These are phyloP conservation scores for Tubiluchus corallicola DNA, from an alignment of 2,888 invertebrate genomes.

Conservation along the genomic window DNA sequence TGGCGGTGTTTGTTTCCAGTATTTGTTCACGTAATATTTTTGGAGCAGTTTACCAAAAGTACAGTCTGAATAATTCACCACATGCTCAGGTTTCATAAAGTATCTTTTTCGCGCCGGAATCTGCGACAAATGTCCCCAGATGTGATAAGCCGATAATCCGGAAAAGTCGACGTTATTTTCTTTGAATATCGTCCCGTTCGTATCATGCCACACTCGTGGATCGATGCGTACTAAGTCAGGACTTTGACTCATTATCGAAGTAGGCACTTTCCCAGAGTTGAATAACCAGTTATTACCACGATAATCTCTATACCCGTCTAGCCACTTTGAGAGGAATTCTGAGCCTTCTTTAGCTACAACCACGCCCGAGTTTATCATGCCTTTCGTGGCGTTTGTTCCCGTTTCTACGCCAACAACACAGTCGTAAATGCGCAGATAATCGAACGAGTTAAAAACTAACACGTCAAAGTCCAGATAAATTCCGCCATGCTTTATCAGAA, in stretches of 20 bases:
- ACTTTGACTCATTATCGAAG: not conserved
- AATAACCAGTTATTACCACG: not conserved
- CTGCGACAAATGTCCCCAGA: not conserved
- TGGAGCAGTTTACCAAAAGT: too few relatives aligned
- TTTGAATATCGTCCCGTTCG: not conserved
- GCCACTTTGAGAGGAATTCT: not conserved
- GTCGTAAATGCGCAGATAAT: conserved; percentile 13
- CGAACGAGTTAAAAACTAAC: conserved; percentile 13
- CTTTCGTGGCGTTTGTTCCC: not conserved
- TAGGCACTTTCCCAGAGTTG: not conserved
- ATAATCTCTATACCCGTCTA: not conserved
- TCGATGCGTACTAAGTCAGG: not conserved
- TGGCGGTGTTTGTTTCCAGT: too few relatives aligned
- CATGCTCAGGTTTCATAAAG: too few relatives aligned
- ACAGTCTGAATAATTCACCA: too few relatives aligned
- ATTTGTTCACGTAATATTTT: too few relatives aligned
- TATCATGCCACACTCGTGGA: not conserved
- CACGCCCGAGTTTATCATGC: not conserved
- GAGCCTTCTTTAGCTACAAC: not conserved
- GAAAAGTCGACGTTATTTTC: not conserved
- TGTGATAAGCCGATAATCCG: not conserved
- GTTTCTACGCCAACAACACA: conserved; percentile 1
- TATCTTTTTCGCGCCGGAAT: too few relatives aligned
- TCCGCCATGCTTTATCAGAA: conserved; percentile 15
- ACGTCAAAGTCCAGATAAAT: conserved; percentile 16